Percentiles rank a stretch among this genome's conserved stretches.
These are phyloP conservation scores for Callyntrura sp. DNA, from an alignment of 2,888 invertebrate species.

Conservation along the genomic window DNA sequence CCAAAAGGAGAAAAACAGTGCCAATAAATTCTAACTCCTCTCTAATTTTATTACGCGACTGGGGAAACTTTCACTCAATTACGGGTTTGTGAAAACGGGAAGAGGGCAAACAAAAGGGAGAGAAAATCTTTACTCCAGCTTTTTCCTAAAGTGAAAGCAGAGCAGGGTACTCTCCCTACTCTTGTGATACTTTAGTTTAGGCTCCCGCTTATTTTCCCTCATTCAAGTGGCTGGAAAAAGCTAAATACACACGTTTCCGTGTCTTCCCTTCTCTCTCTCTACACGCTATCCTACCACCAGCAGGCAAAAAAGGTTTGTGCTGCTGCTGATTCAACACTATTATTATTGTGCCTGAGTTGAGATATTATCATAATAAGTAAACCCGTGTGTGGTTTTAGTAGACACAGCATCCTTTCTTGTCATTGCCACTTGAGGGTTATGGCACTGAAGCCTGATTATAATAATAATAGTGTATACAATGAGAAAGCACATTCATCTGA, in stretches of 20 bases:
- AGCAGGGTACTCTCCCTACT: neutral
- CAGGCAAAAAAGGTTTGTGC: neutral
- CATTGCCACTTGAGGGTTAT: constrained; percentile 68
- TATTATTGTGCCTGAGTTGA: constrained; percentile 68
- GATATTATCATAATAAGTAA: constrained; percentile 73
- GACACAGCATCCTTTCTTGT: constrained; percentile 61
- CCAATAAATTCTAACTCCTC: constrained; percentile 69
- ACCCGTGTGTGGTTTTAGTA: constrained; percentile 44
- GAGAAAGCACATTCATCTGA: too few relatives aligned
- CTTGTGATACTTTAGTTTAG: neutral
- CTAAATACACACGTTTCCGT: constrained; percentile 32
- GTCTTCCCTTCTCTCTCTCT: constrained; percentile 15
- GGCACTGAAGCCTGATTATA: constrained; percentile 29
- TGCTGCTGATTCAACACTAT: constrained; percentile 63
- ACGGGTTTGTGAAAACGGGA: constrained; percentile 39
- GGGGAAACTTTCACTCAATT: constrained; percentile 74
- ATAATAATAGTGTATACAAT: constrained; percentile 6
- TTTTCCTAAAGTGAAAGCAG: constrained; percentile 29
- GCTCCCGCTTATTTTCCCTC: constrained; percentile 35
- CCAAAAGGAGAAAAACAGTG: constrained; percentile 50
- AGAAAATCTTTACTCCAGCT: constrained; percentile 43
- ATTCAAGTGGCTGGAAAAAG: constrained; percentile 47
- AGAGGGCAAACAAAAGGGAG: constrained; percentile 56
- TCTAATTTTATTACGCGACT: constrained; percentile 67
- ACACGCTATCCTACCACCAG: neutral